These are phyloP conservation scores for Corynorhinus townsendii DNA, from an alignment of 2,113 vertebrate genomes.

Conservation along the genomic window DNA sequence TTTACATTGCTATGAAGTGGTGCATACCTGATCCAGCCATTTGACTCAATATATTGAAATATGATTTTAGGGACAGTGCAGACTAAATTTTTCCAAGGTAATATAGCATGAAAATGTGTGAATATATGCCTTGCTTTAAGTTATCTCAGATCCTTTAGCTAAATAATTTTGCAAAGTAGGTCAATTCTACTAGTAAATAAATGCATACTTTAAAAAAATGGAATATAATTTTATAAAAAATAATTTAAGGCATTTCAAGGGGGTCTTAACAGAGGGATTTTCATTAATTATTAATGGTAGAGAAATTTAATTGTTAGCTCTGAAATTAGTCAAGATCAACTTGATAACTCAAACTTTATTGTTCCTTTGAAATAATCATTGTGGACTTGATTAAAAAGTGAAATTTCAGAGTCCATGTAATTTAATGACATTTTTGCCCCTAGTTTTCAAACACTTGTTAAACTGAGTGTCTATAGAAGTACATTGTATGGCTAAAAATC, in stretches of 20 bases:
- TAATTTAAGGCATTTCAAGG: neutral
- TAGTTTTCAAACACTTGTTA: constrained; percentile 40
- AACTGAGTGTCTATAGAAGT: neutral
- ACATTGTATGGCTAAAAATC: neutral
- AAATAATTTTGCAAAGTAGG: neutral
- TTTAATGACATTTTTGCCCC: neutral
- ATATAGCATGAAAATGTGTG: neutral
- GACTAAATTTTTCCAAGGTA: neutral
- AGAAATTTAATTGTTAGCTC: constrained; percentile 28
- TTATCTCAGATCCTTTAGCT: neutral
- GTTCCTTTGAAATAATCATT: constrained; percentile 36
- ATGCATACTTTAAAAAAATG: neutral
- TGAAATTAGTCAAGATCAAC: constrained; percentile 37
- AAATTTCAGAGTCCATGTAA: neutral
- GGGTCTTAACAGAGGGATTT: neutral
- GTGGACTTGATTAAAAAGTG: constrained; percentile 18
- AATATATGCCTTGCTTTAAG: neutral
- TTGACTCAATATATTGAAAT: neutral
- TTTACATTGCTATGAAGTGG: neutral
- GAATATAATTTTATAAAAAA: neutral
- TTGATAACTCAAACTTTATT: constrained; percentile 21
- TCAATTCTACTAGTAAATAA: neutral
- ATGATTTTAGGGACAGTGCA: neutral
- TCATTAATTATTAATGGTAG: constrained; percentile 30
- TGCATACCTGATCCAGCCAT: neutral